These are phyloP conservation scores for Gouania willdenowi DNA, from an alignment of 2,797 vertebrate species.

Conservation along the genomic window DNA sequence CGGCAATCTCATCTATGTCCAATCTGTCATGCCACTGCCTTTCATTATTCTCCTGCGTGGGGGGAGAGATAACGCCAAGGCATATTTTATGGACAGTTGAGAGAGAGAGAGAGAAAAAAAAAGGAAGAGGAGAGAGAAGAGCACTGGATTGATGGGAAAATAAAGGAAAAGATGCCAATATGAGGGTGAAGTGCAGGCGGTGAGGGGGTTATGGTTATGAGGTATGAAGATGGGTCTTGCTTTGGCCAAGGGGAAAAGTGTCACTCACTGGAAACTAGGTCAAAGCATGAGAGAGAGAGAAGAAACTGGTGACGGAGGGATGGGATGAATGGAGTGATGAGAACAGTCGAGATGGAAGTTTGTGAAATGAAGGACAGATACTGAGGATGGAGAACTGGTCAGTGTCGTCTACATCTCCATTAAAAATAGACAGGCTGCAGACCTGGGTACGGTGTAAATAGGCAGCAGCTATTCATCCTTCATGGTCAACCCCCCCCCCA, in stretches of 20 bases:
- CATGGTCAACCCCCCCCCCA: constrained; percentile 11
- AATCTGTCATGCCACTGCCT: constrained; percentile 81
- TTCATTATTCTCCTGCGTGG: constrained; percentile 80
- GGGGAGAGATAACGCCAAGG: constrained; percentile 74
- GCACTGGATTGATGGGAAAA: constrained; percentile 57
- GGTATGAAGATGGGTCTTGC: constrained; percentile 43
- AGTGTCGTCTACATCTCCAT: constrained; percentile 44
- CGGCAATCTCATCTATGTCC: constrained; percentile 86
- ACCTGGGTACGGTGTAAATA: constrained; percentile 32
- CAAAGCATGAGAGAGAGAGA: constrained; percentile 61
- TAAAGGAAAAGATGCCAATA: constrained; percentile 62
- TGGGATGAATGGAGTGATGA: constrained; percentile 70
- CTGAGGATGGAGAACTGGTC: constrained; percentile 56
- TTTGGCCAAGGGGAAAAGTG: constrained; percentile 76
- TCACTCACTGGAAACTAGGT: constrained; percentile 82
- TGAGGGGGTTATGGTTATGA: too few relatives aligned
- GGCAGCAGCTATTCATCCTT: constrained; percentile 50
- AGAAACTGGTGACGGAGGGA: constrained; percentile 34
- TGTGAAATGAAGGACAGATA: constrained; percentile 29
- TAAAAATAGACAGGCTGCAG: constrained; percentile 60
- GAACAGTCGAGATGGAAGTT: constrained; percentile 68
- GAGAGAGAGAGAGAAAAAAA: constrained; percentile 17
- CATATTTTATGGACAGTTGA: constrained; percentile 82
- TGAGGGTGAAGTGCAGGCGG: constrained; percentile 28
- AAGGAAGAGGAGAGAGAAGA: constrained; percentile 16